These are phyloP conservation scores for Phania funesta DNA, from an alignment of 2,888 invertebrate species.

Conservation along the genomic window DNA sequence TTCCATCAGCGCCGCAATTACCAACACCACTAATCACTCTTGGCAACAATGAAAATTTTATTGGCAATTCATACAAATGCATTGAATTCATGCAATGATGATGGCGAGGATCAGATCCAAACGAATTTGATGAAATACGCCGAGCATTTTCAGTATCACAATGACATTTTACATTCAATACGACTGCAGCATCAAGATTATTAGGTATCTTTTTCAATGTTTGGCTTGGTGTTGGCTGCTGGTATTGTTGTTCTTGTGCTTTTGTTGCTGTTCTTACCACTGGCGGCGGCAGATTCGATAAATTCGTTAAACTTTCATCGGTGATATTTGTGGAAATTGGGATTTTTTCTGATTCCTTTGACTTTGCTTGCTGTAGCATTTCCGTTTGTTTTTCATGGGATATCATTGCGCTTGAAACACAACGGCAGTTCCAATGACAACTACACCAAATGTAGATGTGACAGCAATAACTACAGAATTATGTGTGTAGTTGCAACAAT, in stretches of 20 bases:
- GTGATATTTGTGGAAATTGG: constrained; percentile 75
- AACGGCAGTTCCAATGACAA: neutral
- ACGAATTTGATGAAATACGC: constrained; percentile 30
- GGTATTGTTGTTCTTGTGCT: neutral
- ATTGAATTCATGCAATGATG: constrained; percentile 33
- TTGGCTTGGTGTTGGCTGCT: neutral
- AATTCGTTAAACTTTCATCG: constrained; percentile 67
- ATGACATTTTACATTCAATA: constrained; percentile 62
- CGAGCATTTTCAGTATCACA: constrained; percentile 26
- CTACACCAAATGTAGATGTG: neutral
- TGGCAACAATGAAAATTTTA: constrained; percentile 60
- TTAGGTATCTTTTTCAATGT: constrained; percentile 20
- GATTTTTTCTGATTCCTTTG: constrained; percentile 67
- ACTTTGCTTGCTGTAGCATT: constrained; percentile 64
- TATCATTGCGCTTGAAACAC: constrained; percentile 67
- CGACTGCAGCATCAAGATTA: constrained; percentile 57
- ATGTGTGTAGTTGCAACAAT: neutral
- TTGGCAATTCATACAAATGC: constrained; percentile 60
- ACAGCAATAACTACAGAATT: neutral
- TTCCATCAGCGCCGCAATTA: neutral
- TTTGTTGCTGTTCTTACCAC: neutral
- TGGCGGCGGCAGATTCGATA: constrained; percentile 19
- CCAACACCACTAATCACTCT: constrained; percentile 17
- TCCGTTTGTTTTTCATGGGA: constrained; percentile 66
- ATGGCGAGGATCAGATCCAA: constrained; percentile 39